phyloP scores from a whole-genome alignment of 2,888 invertebrate genomes.

The Cantharis flavilabris region DNA sequence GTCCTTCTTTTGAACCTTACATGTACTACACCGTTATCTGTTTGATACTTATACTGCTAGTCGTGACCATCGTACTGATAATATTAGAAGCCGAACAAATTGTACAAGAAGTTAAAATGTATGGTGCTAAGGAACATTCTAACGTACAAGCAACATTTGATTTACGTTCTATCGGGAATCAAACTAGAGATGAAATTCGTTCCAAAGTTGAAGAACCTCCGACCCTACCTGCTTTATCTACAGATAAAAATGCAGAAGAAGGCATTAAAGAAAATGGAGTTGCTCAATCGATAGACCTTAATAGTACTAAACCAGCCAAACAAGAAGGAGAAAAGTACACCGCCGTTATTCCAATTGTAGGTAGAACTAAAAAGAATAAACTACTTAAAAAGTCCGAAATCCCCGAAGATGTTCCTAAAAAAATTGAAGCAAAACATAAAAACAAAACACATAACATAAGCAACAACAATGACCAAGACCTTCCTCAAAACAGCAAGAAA shows the following conservation, averaged over 20 bases:
- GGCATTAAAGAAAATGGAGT: conserved; percentile 19
- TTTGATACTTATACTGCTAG: conserved; percentile 66
- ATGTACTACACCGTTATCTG: conserved; percentile 68
- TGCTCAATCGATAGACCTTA: not conserved
- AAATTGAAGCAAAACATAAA: conserved; percentile 3
- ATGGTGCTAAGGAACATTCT: conserved; percentile 58
- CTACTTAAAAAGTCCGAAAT: conserved; percentile 42
- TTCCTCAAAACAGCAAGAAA: conserved; percentile 5
- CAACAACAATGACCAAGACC: not conserved
- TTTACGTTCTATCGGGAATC: conserved; percentile 62
- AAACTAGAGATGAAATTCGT: conserved; percentile 52
- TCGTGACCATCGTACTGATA: conserved; percentile 66
- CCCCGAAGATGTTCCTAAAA: conserved; percentile 26
- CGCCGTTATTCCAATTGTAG: conserved; percentile 47
- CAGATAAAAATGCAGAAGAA: conserved; percentile 53
- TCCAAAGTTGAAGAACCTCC: conserved; percentile 43
- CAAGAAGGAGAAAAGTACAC: conserved; percentile 44
- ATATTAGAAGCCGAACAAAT: conserved; percentile 75
- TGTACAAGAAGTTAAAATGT: conserved; percentile 59
- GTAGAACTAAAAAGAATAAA: conserved; percentile 48
- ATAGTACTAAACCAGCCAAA: conserved; percentile 30
- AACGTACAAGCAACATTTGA: conserved; percentile 66
- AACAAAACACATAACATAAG: conserved; percentile 13
- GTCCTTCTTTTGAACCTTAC: conserved; percentile 77
- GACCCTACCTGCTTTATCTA: conserved; percentile 28